phyloP scores from a whole-genome alignment of 1,140 invertebrate species.

The Doryteuthis pealeii region DNA sequence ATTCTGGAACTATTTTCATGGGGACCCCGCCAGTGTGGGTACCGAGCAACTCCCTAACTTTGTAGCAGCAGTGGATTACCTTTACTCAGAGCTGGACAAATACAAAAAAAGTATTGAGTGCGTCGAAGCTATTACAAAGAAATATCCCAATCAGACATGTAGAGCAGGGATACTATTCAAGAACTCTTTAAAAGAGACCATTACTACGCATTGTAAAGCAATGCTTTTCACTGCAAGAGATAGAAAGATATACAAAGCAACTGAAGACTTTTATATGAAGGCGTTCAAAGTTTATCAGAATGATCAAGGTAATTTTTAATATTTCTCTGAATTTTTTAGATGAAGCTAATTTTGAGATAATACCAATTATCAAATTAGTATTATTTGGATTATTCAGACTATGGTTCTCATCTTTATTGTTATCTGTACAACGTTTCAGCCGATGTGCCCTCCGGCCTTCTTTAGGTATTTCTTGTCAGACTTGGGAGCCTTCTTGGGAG shows the following conservation, averaged over 20 bases:
- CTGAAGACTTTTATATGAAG: conserved; percentile 46
- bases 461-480: too few relatives aligned
- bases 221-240: conserved; percentile 41
- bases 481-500: too few relatives aligned
- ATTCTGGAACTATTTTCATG: conserved; percentile 41
- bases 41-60: conserved; percentile 18
- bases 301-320: conserved; percentile 16
- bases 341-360: not conserved
- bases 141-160: not conserved
- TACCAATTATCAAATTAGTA: too few relatives aligned
- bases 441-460: not conserved
- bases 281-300: conserved; percentile 45
- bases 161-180: conserved; percentile 8
- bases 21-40: not conserved
- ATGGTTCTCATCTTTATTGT: not conserved
- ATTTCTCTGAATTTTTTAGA: not conserved
- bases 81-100: conserved; percentile 32
- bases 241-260: conserved; percentile 31
- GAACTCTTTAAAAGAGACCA: not conserved
- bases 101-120: conserved; percentile 35
- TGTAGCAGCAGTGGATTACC: conserved; percentile 34
- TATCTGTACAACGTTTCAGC: not conserved
- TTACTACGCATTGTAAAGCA: conserved; percentile 35
- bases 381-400: not conserved
- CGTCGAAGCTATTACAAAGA: conserved; percentile 25